These are phyloP conservation scores for Microtus pennsylvanicus DNA, from an alignment of 2,113 vertebrate species.

Conservation along the genomic window DNA sequence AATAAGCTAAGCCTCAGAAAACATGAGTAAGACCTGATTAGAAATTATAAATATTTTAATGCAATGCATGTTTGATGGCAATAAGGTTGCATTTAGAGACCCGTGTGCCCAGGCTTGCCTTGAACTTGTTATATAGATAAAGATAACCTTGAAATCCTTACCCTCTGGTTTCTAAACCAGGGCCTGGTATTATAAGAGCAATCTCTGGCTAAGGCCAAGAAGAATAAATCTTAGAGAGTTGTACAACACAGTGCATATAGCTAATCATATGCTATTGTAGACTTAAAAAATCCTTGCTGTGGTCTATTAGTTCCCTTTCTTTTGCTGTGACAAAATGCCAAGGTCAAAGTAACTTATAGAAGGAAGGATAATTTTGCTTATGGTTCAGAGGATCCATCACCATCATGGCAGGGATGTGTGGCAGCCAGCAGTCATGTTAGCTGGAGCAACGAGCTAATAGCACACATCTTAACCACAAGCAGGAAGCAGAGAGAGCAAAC, in stretches of 20 bases:
- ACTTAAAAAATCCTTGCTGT: not conserved
- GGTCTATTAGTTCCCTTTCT: not conserved
- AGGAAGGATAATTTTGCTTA: not conserved
- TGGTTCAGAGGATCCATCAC: not conserved
- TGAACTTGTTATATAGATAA: not conserved
- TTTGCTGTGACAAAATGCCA: not conserved
- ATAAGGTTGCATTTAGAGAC: not conserved
- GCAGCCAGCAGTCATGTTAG: not conserved
- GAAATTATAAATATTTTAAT: slow-evolving; percentile 21
- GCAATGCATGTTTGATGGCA: not conserved
- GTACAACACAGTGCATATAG: too few relatives aligned
- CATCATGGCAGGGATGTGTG: not conserved
- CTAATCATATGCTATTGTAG: not conserved
- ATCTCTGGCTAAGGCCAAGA: not conserved
- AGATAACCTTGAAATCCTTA: not conserved
- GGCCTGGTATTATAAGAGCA: not conserved
- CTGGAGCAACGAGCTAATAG: not conserved
- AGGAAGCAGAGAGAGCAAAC: not conserved
- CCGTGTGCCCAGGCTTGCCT: not conserved
- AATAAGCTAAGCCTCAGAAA: not conserved
- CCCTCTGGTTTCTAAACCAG: not conserved
- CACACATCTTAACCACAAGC: not conserved
- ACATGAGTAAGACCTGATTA: not conserved
- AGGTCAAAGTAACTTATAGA: not conserved
- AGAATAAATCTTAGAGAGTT: not conserved